Base-by-base conservation (phyloP, 2,888 invertebrate genomes). In the Leucozona laternaria region DNA sequence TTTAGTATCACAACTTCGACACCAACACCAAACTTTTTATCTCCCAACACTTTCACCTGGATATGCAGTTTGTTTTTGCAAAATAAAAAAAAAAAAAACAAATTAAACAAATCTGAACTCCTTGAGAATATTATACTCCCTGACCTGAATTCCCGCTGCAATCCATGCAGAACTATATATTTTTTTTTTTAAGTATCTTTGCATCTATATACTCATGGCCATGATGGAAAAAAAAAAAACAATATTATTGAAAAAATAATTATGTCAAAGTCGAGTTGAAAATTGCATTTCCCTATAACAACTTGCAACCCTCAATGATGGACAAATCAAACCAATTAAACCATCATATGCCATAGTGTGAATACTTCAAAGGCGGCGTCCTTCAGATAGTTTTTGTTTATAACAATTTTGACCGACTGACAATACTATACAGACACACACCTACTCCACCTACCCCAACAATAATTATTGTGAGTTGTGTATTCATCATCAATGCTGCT, bases 251-350 rank as follows among this genome's bases (percentile, higher is more conserved):
- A 20, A 25, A 55, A 40, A 80, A 81, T 13, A 80, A 58, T 71
- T 8, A 40, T 82, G 86, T 75, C 86, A 86, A 86, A 86, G 86
- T 79, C 86, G 73, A 34, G 20, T 43, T 64, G 77, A 64, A 81
- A 85, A 81, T 81, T 86, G 86, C 86, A 86, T 86, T 86, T 86
- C 82, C 86, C 82, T 82, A 76, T 58, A 48, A 79, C 64, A 71
- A 25, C 62, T 71, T 78, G 78, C 86, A 82, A 72, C 86, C 82
- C 82, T 79, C 78, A 71, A 57, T 66, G 78, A 86, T 70, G 82
- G 86, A 66, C 82, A 75, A 68, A 66, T 66, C 25, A 64, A 48
- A 50, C 22, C 60, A 83, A 83, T 83, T 83, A 75, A 83, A 22
- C 45, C 66, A 60, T 72, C 45, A 68, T 40, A 7, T n/a, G n/a